Base-by-base conservation (phyloP, 2,113 vertebrate species). In the Austrofundulus limnaeus region DNA sequence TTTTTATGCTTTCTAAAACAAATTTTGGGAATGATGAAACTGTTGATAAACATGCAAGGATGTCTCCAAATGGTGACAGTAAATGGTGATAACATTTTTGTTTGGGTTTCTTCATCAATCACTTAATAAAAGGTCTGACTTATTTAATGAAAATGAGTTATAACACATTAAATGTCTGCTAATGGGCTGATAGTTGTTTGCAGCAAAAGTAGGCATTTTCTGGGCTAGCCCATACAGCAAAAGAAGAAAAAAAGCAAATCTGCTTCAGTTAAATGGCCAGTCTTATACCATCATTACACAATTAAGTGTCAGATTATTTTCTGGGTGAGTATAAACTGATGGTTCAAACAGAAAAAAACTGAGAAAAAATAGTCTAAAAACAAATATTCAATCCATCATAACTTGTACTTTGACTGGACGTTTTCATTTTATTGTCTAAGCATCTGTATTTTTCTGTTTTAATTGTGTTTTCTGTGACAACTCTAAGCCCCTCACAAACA, bases 401-500 rank as follows among this genome's bases (percentile, higher is more conserved):
- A 34, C 5, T 2, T 25, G 23, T 56, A 13, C 15, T 70, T 50
- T 2, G 25, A 31, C 19, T 43, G 41, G 24, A 13, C 2, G 23
- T 11, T 10, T 34, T 34, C 5, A 42, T 1, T 16, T 42, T 16
- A 42, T 16, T 42, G 5, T n/a, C 23, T 28, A 11, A 28, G 19
- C 23, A 15, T 39, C 37, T 17, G 24, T 39, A 39, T 52, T 77
- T 63, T 70, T 28, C 45, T 41, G 3, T 54, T 62, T 50, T 41
- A 48, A 57, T 56, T 21, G 11, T 51, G 43, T 65, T 51, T 48
- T 53, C 23, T 15, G 20, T 55, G 45, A 59, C 37, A 63, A 58
- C 23, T 62, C 58, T 52, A 56, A 57, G 58, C 61, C 54, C 50
- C 20, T 41, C 49, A 38, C 47, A 48, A 38, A 66, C 38, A 49